Conservation (phyloP, 64 coral and sea anemone species). For the Porites australiensis region DNA sequence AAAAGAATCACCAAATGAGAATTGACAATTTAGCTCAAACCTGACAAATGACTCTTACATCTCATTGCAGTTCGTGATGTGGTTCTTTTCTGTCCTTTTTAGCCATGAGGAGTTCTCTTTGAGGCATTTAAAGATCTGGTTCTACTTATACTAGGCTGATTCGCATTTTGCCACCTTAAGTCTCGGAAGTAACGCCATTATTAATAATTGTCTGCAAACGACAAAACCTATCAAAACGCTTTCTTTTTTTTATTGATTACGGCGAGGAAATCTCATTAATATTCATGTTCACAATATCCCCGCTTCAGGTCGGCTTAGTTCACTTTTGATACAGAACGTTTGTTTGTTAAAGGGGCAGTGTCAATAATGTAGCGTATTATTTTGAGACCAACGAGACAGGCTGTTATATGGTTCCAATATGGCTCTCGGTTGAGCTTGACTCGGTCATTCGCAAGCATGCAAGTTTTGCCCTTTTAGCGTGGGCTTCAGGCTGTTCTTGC, state of each 20-base stretch:
- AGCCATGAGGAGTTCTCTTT: too few species aligned
- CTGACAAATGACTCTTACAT: background rate
- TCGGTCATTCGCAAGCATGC: too few species aligned
- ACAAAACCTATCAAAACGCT: constrained; percentile 13
- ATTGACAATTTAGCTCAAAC: background rate
- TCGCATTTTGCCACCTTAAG: background rate
- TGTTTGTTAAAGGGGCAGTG: too few species aligned
- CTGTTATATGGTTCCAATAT: background rate
- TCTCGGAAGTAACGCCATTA: background rate
- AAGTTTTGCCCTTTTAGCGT: background rate
- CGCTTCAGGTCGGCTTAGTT: too few species aligned
- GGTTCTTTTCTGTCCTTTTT: too few species aligned
- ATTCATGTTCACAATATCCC: background rate
- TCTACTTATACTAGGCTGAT: background rate
- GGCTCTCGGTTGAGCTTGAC: background rate
- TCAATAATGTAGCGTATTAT: too few species aligned
- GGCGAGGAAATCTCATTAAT: background rate
- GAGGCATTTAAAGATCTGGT: background rate
- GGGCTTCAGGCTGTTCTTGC: background rate
- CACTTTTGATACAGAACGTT: too few species aligned
- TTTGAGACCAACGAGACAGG: too few species aligned
- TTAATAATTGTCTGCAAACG: background rate
- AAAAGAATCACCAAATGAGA: background rate
- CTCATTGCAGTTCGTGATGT: too few species aligned
- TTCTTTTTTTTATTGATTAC: constrained; percentile 33